A percentile compares a stretch with the other conserved stretches of the same genome.
Evolutionary conservation across 2,888 invertebrate species (phyloP).

Genomic region (Hyposoter didymator): DNA sequence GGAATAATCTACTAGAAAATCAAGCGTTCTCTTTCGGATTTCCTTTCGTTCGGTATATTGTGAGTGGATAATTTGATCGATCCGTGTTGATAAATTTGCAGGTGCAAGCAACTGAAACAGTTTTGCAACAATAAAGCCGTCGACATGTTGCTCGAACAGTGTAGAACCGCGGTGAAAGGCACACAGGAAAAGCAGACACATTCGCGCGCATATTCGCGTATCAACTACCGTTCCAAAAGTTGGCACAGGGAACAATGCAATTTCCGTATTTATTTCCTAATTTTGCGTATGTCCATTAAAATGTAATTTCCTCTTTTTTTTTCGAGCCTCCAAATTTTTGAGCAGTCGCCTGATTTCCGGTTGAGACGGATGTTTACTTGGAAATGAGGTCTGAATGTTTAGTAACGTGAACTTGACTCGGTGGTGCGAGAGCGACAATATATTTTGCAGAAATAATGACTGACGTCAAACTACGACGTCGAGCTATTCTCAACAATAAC

Average conservation of each 20-base stretch:
- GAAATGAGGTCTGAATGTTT: background rate
- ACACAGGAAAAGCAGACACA: constrained; percentile 37
- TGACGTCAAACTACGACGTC: constrained; percentile 34
- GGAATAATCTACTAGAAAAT: constrained; percentile 15
- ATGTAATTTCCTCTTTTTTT: background rate
- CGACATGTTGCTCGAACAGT: constrained; percentile 53
- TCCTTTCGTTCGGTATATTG: background rate
- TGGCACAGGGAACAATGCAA: background rate
- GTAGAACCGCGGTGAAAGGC: constrained; percentile 62
- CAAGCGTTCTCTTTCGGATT: background rate
- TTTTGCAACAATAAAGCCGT: constrained; percentile 36
- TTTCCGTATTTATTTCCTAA: background rate
- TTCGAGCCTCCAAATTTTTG: background rate
- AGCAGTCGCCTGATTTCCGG: background rate
- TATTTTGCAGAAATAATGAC: constrained; percentile 44
- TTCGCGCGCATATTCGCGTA: background rate
- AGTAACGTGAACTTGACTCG: constrained; percentile 3
- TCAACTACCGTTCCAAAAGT: background rate
- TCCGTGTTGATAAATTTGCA: constrained; percentile 24
- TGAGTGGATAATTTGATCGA: constrained; percentile 8
- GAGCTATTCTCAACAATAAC: background rate
- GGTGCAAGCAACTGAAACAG: constrained; percentile 1
- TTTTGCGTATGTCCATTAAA: background rate
- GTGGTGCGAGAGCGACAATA: constrained; percentile 25
- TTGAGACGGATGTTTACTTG: background rate